Conservation (phyloP, 2,113 vertebrate species). For the Emydocephalus ijimae region DNA sequence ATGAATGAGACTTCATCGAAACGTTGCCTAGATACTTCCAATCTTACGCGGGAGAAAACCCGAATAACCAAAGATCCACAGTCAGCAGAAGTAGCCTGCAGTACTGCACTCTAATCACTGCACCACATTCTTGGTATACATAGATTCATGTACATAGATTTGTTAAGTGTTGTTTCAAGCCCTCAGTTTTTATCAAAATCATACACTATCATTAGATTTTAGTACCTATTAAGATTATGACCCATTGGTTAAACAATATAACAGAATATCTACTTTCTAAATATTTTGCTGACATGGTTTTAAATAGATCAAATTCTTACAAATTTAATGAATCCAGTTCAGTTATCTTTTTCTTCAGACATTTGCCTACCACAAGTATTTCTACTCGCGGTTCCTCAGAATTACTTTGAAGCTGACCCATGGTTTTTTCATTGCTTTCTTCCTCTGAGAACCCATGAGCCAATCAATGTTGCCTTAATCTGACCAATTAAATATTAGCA, state of each 20-base stretch:
- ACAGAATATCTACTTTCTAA: background rate
- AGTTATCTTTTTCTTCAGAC: background rate
- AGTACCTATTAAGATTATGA: background rate
- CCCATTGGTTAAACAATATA: background rate
- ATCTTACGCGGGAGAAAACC: too few relatives aligned
- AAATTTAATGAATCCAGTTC: background rate
- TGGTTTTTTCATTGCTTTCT: background rate
- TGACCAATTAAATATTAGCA: background rate
- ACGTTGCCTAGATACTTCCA: too few relatives aligned
- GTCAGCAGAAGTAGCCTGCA: too few relatives aligned
- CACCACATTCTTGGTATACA: too few relatives aligned
- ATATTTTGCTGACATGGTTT: background rate
- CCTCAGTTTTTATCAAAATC: background rate
- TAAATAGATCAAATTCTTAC: background rate
- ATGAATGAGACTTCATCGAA: too few relatives aligned
- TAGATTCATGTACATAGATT: background rate
- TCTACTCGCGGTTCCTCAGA: background rate
- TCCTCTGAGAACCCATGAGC: background rate
- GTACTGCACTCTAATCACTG: too few relatives aligned
- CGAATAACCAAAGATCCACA: too few relatives aligned
- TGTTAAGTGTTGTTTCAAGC: background rate
- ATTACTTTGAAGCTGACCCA: background rate
- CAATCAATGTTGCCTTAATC: background rate
- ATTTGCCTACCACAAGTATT: background rate
- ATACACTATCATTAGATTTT: background rate